Conservation (phyloP, 1,140 invertebrate genomes). For the Drosophila rhopaloa region DNA sequence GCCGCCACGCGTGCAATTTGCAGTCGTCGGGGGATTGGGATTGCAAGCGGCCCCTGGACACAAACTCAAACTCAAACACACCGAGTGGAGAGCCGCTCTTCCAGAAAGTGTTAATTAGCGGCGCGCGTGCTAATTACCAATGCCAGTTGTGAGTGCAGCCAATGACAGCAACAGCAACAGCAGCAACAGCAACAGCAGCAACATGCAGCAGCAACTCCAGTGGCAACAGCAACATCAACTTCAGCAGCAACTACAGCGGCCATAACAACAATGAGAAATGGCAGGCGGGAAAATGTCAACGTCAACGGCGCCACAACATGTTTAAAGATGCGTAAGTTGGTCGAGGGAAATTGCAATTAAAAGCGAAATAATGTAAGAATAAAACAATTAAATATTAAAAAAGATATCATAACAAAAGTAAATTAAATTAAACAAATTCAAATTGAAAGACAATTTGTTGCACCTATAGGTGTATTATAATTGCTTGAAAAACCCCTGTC, state of each 20-base stretch:
- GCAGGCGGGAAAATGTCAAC: constrained; percentile 36
- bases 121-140: constrained; percentile 66
- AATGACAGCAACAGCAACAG: constrained; percentile 32
- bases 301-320: constrained; percentile 35
- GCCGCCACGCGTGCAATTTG: constrained; percentile 70
- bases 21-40: constrained; percentile 57
- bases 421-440: too few relatives aligned
- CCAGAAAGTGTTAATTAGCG: constrained; percentile 71
- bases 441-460: too few relatives aligned
- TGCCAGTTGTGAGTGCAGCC: constrained; percentile 51
- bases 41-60: constrained; percentile 47
- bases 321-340: constrained; percentile 26
- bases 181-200: constrained; percentile 1
- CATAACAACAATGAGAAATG: constrained; percentile 38
- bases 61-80: constrained; percentile 48
- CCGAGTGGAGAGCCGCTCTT: constrained; percentile 29
- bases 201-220: neutral
- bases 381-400: neutral
- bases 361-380: constrained; percentile 18
- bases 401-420: too few relatives aligned
- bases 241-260: constrained; percentile 11
- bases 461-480: too few relatives aligned
- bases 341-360: constrained; percentile 32
- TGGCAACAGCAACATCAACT: constrained; percentile 8
- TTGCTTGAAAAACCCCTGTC: too few relatives aligned